Conservation (phyloP, 1,140 invertebrate species). For the Acromyrmex echinatior region DNA sequence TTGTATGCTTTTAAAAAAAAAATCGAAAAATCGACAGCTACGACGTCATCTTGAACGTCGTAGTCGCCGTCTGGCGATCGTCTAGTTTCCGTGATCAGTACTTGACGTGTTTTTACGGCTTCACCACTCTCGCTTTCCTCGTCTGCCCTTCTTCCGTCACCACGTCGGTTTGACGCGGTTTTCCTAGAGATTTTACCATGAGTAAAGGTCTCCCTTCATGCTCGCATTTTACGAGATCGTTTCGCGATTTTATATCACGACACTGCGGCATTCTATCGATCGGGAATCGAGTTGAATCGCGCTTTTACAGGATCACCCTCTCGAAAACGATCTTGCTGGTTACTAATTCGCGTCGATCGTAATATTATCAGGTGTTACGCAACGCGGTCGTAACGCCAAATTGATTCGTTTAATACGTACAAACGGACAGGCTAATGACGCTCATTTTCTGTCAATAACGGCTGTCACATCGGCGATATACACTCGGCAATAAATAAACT, state of each 20-base stretch:
- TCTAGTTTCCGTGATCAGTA: slow-evolving; percentile 56
- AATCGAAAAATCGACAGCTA: not conserved
- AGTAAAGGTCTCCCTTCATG: slow-evolving; percentile 45
- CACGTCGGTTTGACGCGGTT: slow-evolving; percentile 53
- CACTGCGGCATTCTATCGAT: slow-evolving; percentile 41
- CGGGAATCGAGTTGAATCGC: slow-evolving; percentile 48
- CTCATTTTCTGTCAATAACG: slow-evolving; percentile 50
- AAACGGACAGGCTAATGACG: slow-evolving; percentile 26
- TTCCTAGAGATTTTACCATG: slow-evolving; percentile 65
- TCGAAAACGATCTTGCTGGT: slow-evolving; percentile 32
- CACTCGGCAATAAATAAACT: slow-evolving; percentile 26
- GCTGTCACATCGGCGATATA: slow-evolving; percentile 17
- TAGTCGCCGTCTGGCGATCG: slow-evolving; percentile 58
- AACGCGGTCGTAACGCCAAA: slow-evolving; percentile 33
- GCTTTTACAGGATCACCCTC: not conserved
- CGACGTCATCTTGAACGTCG: not conserved
- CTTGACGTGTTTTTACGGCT: slow-evolving; percentile 63
- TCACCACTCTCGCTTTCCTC: slow-evolving; percentile 48
- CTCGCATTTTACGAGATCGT: slow-evolving; percentile 66
- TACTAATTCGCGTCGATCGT: slow-evolving; percentile 18
- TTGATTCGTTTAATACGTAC: slow-evolving; percentile 45
- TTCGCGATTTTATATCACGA: slow-evolving; percentile 65
- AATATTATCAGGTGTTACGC: slow-evolving; percentile 17
- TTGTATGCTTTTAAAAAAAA: not conserved
- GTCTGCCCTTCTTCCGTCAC: slow-evolving; percentile 11